Conservation (phyloP, 1,140 invertebrate species). For the Cherax destructor region DNA sequence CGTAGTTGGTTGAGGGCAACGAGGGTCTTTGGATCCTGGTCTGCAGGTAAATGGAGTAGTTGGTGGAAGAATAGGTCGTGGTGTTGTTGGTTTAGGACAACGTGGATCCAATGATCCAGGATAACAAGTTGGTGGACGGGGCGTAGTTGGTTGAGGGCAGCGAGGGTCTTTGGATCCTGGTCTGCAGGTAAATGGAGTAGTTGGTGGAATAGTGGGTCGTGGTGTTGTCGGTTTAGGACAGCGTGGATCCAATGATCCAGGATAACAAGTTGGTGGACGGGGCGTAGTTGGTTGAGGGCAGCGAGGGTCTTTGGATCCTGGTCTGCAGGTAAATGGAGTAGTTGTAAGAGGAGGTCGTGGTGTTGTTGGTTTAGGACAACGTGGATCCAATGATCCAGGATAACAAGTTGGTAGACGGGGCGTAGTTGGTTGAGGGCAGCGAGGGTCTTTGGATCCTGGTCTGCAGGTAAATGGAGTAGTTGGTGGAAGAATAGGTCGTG, state of each 20-base stretch:
- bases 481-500: too few relatives aligned
- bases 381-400: too few relatives aligned
- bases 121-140: neutral
- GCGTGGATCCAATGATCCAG: too few relatives aligned
- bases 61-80: slow-evolving; percentile 19
- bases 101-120: neutral
- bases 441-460: too few relatives aligned
- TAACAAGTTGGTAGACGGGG: too few relatives aligned
- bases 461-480: too few relatives aligned
- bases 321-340: neutral
- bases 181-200: neutral
- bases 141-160: slow-evolving; percentile 71
- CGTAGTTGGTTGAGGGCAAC: slow-evolving; percentile 75
- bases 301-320: slow-evolving; percentile 4
- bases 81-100: slow-evolving; percentile 13
- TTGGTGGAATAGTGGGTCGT: slow-evolving; percentile 35
- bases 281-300: slow-evolving; percentile 30
- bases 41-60: slow-evolving; percentile 69
- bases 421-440: too few relatives aligned
- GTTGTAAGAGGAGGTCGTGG: neutral
- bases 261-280: slow-evolving; percentile 10
- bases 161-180: slow-evolving; percentile 49
- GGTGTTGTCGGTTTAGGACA: slow-evolving; percentile 28
- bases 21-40: slow-evolving; percentile 76
- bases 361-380: neutral